phyloP scores from a whole-genome alignment of 2,113 vertebrate genomes.

The Neodontobutis hainanensis region DNA sequence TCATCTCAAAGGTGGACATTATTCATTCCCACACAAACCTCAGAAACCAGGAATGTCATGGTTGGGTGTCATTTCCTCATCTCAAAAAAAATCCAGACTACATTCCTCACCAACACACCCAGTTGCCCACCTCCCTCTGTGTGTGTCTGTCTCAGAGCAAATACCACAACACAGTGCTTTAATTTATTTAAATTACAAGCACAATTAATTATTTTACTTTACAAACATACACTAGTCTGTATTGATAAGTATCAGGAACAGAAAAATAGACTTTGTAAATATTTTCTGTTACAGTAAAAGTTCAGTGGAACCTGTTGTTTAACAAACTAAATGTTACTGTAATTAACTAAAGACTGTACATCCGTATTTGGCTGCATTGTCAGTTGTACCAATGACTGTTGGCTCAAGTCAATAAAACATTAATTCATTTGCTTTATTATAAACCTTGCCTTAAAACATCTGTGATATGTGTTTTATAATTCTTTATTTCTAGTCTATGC shows the following conservation, averaged over 20 bases:
- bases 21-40: conserved; percentile 55
- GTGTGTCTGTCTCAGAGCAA: conserved; percentile 9
- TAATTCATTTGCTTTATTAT: not conserved
- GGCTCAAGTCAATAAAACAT: no score
- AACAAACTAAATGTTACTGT: no score
- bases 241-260: no score
- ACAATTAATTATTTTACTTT: not conserved
- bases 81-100: conserved; percentile 58
- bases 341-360: no score
- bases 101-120: conserved; percentile 53
- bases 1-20: conserved; percentile 37
- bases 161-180: not conserved
- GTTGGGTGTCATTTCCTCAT: conserved; percentile 67
- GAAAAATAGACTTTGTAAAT: no score
- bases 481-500: no score
- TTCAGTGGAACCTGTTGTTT: no score
- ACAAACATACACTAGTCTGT: no score
- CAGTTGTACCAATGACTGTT: no score
- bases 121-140: conserved; percentile 28
- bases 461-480: no score
- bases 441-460: not conserved
- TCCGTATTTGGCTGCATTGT: no score
- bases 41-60: conserved; percentile 66
- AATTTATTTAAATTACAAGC: not conserved
- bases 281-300: no score